Evolutionary conservation across 1,140 invertebrate species (phyloP), one percentile per base, ranked within the genome.

Genomic region (Zaprionus ghesquierei): DNA sequence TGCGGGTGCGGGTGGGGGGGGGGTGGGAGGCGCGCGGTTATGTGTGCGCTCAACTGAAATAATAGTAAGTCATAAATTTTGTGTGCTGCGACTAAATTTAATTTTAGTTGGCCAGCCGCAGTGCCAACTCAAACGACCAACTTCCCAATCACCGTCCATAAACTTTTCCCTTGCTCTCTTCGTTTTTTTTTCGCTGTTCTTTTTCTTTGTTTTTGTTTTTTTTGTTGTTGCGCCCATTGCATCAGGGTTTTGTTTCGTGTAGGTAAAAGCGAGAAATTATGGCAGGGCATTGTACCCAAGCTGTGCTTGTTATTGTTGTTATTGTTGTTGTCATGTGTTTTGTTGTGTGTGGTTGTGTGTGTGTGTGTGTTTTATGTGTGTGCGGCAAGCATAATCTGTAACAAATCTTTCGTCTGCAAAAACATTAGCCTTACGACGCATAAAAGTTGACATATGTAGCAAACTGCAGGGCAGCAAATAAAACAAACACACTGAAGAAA

Each of bases 31-130:
- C n/a, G 33, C 25, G 20, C 53, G 53, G 44, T 33, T 65, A 31
- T 50, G 58, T 73, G 68, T 78, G 72, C 75, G 68, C 77, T 81
- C 74, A 81, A 56, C 69, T 63, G 64, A 87, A 86, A 81, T 86
- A 86, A 86, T 86, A 80, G 81, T 75, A 79, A 79, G 70, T 69
- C 82, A 86, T 86, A 86, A 87, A 86, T 86, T 87, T 78, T 64
- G 62, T 66, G 44, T 22, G 46, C 60, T 66, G 76, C 63, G 69
- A 79, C 73, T 79, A 79, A 76, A 79, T 79, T 79, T 79, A 79
- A 79, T 72, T 79, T 79, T 72, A 79, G 76, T 78, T 78, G 73
- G 60, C 72, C 46, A 66, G 65, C 64, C 75, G 66, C 72, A 75
- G 56, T 65, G 59, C 58, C 64, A 73, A 65, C 50, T 61, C 33